Conservation (phyloP, 2,797 vertebrate species). For the Rallus crepitans region DNA sequence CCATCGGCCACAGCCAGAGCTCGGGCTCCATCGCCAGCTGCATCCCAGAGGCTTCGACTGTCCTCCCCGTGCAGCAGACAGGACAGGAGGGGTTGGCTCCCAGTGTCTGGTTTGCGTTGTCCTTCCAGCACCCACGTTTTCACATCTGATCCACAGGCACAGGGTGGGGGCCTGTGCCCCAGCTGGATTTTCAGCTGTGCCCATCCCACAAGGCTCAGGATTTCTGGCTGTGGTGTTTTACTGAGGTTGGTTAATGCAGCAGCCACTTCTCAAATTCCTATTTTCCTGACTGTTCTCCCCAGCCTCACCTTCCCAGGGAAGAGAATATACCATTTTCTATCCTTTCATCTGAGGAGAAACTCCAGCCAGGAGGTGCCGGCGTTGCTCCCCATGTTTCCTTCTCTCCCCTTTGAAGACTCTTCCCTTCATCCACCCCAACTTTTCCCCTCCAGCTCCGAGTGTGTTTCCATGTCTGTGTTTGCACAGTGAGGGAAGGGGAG, state of each 20-base stretch:
- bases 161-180: not conserved
- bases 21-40: fast-evolving
- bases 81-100: not conserved
- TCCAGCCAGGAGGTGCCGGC: fast-evolving
- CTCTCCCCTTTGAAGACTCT: not conserved
- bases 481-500: not conserved
- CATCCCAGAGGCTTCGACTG: fast-evolving
- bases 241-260: fast-evolving
- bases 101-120: not conserved
- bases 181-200: not conserved
- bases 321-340: fast-evolving
- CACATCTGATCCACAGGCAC: not conserved
- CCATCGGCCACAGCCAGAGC: fast-evolving
- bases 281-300: not conserved
- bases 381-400: fast-evolving
- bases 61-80: fast-evolving
- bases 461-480: fast-evolving
- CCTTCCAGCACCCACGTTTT: not conserved
- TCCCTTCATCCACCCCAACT: not conserved
- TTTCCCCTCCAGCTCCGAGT: not conserved
- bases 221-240: not conserved
- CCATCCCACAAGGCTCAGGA: too few species aligned
- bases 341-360: not conserved
- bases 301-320: not conserved
- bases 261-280: not conserved